A percentile compares a stretch with the other conserved stretches of the same genome.
Evolutionary conservation across 2,888 invertebrate species (phyloP).

Genomic region (Bellardia bayeri): DNA sequence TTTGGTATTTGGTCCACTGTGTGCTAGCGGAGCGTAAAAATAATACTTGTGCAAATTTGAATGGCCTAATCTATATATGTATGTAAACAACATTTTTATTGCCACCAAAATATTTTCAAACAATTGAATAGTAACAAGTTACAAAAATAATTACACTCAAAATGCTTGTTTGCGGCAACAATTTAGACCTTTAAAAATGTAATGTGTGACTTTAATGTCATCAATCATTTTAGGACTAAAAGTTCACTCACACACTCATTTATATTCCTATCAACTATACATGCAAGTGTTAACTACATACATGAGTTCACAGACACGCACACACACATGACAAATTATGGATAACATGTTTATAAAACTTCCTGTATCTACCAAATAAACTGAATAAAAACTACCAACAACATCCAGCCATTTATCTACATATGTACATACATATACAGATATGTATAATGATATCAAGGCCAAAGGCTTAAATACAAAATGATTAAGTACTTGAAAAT

Average conservation of each 20-base stretch:
- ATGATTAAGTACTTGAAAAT: constrained; percentile 69
- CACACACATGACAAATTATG: constrained; percentile 55
- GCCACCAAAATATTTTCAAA: not conserved
- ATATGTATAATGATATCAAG: constrained; percentile 56
- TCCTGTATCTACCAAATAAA: constrained; percentile 59
- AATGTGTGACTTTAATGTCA: constrained; percentile 46
- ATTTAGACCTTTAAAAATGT: constrained; percentile 45
- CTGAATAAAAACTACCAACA: constrained; percentile 56
- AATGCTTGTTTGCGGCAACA: constrained; percentile 44
- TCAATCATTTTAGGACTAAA: constrained; percentile 51
- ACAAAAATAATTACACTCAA: constrained; percentile 47
- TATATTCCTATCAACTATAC: constrained; percentile 18
- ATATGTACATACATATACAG: constrained; percentile 12
- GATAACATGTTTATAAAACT: constrained; percentile 65
- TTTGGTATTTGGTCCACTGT: no score
- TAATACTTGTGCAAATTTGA: no score
- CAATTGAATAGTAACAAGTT: constrained; percentile 32
- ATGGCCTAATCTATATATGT: not conserved
- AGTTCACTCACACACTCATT: not conserved
- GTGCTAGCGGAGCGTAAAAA: no score
- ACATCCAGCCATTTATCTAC: constrained; percentile 41
- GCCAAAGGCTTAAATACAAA: constrained; percentile 72
- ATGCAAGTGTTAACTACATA: constrained; percentile 58
- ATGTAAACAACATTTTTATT: not conserved
- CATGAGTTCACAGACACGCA: constrained; percentile 27